phyloP scores from a whole-genome alignment of 2,113 vertebrate genomes.

The Perca flavescens region DNA sequence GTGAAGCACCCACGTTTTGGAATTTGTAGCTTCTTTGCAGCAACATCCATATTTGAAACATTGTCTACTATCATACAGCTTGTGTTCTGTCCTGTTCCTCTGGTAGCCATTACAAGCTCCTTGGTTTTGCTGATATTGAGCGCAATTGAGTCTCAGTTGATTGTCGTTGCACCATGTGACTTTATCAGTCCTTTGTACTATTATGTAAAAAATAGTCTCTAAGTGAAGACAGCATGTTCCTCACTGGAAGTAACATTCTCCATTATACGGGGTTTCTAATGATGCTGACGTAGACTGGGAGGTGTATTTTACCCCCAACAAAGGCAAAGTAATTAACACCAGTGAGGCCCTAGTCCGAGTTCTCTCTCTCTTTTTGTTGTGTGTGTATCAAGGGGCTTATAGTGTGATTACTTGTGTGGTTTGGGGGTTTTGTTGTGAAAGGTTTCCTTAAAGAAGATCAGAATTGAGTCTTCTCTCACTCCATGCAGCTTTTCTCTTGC shows the following conservation, averaged over 20 bases:
- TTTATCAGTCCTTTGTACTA: too few relatives aligned
- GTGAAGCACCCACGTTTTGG: too few relatives aligned
- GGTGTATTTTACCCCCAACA: constrained; percentile 51
- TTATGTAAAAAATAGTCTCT: too few relatives aligned
- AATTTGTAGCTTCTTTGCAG: too few relatives aligned
- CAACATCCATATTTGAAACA: too few relatives aligned
- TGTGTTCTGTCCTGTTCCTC: too few relatives aligned
- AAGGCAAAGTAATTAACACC: constrained; percentile 71
- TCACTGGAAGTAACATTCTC: constrained; percentile 7
- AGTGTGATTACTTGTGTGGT: constrained; percentile 62
- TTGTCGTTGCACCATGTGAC: too few relatives aligned
- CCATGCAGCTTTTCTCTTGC: constrained; percentile 19
- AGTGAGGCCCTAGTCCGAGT: constrained; percentile 20
- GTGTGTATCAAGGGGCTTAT: constrained; percentile 36
- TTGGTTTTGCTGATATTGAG: too few relatives aligned
- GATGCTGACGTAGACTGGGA: constrained; percentile 47
- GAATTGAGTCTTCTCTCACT: constrained; percentile 38
- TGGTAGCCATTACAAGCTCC: too few relatives aligned
- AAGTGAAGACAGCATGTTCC: too few relatives aligned
- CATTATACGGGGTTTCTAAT: constrained; percentile 37
- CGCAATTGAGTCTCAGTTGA: too few relatives aligned
- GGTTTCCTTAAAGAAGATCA: constrained; percentile 55
- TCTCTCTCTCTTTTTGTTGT: constrained; percentile 31
- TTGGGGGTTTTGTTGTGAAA: constrained; percentile 49
- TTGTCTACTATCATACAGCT: too few relatives aligned